Base-by-base conservation (phyloP, 2,797 vertebrate species). In the Anableps anableps region DNA sequence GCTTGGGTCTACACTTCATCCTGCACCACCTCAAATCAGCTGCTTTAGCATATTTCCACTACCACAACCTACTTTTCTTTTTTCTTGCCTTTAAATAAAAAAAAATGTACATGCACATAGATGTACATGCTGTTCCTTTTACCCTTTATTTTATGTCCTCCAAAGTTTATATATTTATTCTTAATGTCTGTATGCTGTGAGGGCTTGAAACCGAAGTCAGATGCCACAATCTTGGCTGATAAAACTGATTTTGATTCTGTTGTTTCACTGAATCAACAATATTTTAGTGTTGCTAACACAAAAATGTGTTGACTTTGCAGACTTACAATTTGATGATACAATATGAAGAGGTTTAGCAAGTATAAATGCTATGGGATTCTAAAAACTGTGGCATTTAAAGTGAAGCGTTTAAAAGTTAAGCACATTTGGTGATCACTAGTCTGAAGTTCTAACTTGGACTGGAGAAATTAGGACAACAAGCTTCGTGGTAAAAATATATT, bases 381-480 rank as follows among this genome's bases (percentile, higher is more conserved):
- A 48, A 48, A 71, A 13, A 23, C 4, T 23, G 51, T 53, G 51
- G 23, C 51, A 58, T n/a, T 13, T 94, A 87, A 88, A 86, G 92
- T 90, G 87, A 86, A 89, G 92, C 91, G 94, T 93, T 91, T 86
- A 89, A 92, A 50, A 88, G 86, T 91, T 90, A 90, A 85, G 85
- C 84, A 85, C 80, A 87, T 86, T 85, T 91, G 91, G 91, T 90
- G 85, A 89, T 82, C 86, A 85, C 79, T 93, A 78, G 76, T 84
- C 81, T 82, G 83, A 89, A 84, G 83, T 77, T 83, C 77, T 90
- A 88, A 90, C 86, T 91, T 86, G 90, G 83, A 90, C 81, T 84
- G 80, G 79, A 90, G 72, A 89, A 78, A 87, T 84, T 83, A 91
- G 45, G 83, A 62, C 81, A 80, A 85, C 1, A 8, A 74, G 53